Conservation (phyloP, 2,113 vertebrate species). For the Vimba vimba region DNA sequence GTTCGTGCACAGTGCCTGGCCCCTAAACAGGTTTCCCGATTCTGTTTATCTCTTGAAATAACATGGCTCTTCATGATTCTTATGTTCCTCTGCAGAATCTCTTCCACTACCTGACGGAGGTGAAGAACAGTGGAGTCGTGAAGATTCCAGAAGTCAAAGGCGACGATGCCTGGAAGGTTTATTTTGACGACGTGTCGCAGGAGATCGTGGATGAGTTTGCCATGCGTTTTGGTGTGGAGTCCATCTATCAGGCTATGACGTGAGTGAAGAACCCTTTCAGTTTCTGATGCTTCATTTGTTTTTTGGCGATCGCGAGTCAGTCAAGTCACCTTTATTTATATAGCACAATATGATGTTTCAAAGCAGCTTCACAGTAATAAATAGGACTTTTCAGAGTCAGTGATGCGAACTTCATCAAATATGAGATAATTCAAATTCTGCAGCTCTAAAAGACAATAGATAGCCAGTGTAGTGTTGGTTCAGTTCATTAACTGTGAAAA, state of each 20-base stretch:
- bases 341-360: no score
- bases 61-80: neutral
- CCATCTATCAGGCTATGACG: constrained; percentile 99
- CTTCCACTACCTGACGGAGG: constrained; percentile 94
- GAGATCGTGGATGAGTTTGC: constrained; percentile 99
- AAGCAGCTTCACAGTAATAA: no score
- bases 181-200: constrained; percentile 92
- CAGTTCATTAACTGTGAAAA: no score
- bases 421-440: no score
- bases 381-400: no score
- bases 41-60: neutral
- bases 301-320: no score
- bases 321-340: no score
- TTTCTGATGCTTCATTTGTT: neutral
- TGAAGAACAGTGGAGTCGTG: constrained; percentile 86
- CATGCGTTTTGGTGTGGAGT: constrained; percentile 96
- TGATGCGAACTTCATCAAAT: no score
- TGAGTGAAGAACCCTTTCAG: constrained; percentile 70
- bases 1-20: neutral
- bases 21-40: neutral
- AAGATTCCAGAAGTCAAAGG: constrained; percentile 94
- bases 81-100: constrained; percentile 80
- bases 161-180: constrained; percentile 98
- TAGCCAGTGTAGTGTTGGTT: no score
- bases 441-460: no score